Evolutionary conservation across 2,888 invertebrate species (phyloP), one percentile per base, ranked within the genome.

Genomic region (Campoplex nolae): DNA sequence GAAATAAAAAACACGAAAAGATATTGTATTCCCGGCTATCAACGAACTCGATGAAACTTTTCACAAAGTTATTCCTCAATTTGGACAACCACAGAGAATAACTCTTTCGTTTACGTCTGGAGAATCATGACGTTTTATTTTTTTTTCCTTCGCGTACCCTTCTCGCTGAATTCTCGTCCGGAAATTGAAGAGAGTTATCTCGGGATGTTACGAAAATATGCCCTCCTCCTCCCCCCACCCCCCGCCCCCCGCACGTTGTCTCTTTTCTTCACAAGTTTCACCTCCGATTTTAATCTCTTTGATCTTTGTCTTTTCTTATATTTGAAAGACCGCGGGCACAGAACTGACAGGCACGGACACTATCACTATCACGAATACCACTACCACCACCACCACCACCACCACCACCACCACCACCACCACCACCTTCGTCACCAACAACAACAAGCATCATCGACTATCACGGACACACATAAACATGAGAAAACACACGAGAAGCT

Each of bases 271-370:
- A 16, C 6, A 62, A 42, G n/a, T 54, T 73, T 38, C 70, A 18
- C 45, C n/a, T n/a, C 18, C 7, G 13, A 32, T 18, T 45, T 16
- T 8, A 23, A 42, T 56, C 42, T 56, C 42, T 79, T 18, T 58
- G 38, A 28, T 56, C 35, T 56, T 58, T 35, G 38, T 38, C 23
- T 67, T 75, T 68, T 48, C 42, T 56, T 81, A 71, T 18, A 28
- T 67, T 70, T 48, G 42, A 83, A 77, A 62, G 77, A 83, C 45
- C 83, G 71, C 77, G 76, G 70, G 83, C 35, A 38, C 62, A 58
- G 51, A 48, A 54, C n/a, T 38, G 54, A n/a, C 68, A 35, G 51
- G 51, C 23, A 62, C 76, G 16, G 28, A 38, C 67, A 65, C 68
- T 45, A 78, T 42, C 18, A 70, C 67, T 16, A 68, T 45, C 67